Conservation (phyloP, 2,797 vertebrate species). For the Phoxinus dragarum region DNA sequence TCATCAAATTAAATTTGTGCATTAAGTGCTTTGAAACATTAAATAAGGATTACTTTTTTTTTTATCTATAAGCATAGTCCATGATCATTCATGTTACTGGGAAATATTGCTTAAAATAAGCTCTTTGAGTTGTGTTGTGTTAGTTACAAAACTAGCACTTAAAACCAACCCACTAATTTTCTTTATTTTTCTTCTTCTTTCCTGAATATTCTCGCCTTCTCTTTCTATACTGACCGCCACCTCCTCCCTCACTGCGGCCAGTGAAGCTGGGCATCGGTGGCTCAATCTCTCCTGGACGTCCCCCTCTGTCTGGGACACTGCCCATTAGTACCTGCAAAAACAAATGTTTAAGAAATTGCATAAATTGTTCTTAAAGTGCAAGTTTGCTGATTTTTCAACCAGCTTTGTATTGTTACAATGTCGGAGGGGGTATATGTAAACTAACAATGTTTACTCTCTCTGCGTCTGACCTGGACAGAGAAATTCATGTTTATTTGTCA, state of each 20-base stretch:
- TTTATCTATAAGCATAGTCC: neutral
- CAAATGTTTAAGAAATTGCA: neutral
- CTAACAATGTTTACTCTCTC: neutral
- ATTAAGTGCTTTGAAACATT: neutral
- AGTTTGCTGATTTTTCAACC: neutral
- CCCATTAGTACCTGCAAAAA: constrained; percentile 82
- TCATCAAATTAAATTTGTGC: neutral
- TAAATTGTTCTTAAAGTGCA: neutral
- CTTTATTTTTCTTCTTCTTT: constrained; percentile 78
- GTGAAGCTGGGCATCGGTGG: constrained; percentile 86
- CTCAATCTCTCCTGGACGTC: constrained; percentile 87
- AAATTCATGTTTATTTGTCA: neutral
- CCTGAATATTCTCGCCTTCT: constrained; percentile 67
- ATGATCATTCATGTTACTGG: neutral
- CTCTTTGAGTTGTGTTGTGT: neutral
- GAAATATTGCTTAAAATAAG: neutral
- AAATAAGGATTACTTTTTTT: neutral
- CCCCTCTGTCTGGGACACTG: constrained; percentile 86
- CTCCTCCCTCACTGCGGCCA: constrained; percentile 74
- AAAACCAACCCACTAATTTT: constrained; percentile 23
- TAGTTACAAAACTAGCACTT: constrained; percentile 16
- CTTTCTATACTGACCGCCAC: constrained; percentile 49
- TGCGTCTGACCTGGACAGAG: neutral
- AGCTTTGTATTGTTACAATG: neutral
- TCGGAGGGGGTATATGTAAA: neutral